Evolutionary conservation across 1,140 invertebrate genomes (phyloP).

Genomic region (Trichonephila inaurata): DNA sequence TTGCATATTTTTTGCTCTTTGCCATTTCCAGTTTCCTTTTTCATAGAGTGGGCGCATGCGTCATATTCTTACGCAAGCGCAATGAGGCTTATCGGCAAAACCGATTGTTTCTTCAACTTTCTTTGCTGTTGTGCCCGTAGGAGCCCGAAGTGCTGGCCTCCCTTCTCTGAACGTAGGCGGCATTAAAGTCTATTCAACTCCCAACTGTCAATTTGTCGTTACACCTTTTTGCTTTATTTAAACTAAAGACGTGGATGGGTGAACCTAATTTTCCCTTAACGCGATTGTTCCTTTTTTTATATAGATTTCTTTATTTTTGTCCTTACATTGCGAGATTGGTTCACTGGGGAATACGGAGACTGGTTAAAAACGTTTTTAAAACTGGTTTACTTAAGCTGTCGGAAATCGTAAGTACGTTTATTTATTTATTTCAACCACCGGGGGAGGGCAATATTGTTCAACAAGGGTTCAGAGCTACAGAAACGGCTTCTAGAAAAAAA

Average conservation of each 20-base stretch:
- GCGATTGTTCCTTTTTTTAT: neutral
- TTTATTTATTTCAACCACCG: no score
- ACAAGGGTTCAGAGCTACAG: no score
- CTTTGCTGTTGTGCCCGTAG: neutral
- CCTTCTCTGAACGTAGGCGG: constrained; percentile 15
- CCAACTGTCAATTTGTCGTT: constrained; percentile 29
- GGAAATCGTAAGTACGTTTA: no score
- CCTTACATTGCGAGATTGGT: neutral
- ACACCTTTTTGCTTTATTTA: constrained; percentile 44
- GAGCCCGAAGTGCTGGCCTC: neutral
- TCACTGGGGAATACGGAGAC: neutral
- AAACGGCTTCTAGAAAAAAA: no score
- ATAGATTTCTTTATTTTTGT: neutral
- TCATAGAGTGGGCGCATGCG: neutral
- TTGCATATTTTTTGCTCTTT: no score
- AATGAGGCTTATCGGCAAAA: neutral
- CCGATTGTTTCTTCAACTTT: neutral
- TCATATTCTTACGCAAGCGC: neutral
- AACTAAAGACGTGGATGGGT: constrained; percentile 16
- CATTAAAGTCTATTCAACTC: constrained; percentile 25
- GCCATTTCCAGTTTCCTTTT: no score
- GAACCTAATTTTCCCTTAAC: neutral
- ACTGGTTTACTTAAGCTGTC: neutral
- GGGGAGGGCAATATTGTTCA: no score
- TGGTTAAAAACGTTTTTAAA: neutral